phyloP scores from a whole-genome alignment of 2,113 vertebrate genomes.

The Hiodon tergisus region DNA sequence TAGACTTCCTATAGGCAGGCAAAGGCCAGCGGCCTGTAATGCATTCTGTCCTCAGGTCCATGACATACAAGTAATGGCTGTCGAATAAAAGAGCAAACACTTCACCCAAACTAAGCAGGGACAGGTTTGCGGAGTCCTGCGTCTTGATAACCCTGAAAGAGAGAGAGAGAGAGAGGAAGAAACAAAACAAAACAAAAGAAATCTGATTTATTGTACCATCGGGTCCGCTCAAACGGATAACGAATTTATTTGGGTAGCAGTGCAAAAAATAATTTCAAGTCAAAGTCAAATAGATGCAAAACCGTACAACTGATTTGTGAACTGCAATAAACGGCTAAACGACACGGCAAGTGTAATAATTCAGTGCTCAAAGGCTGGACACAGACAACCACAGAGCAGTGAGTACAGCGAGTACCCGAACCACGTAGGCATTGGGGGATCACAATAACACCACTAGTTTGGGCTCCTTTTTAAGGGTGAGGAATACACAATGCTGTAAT shows the following conservation, averaged over 20 bases:
- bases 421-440: no score
- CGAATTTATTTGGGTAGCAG: no score
- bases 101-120: constrained; percentile 89
- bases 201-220: no score
- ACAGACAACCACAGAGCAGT: no score
- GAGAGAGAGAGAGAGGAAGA: not conserved
- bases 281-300: no score
- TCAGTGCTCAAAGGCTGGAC: not conserved
- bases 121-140: constrained; percentile 81
- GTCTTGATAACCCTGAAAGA: constrained; percentile 85
- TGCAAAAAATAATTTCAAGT: no score
- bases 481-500: constrained; percentile 17
- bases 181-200: no score
- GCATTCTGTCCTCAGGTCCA: constrained; percentile 92
- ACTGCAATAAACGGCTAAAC: no score
- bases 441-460: not conserved
- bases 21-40: constrained; percentile 93
- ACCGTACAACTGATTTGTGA: no score
- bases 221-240: no score
- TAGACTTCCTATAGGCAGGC: constrained; percentile 94
- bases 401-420: no score
- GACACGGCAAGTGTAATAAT: no score
- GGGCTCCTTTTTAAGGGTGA: not conserved
- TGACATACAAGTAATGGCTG: constrained; percentile 90
- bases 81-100: constrained; percentile 95